Percentiles rank a stretch among this genome's conserved stretches.
phyloP scores from a whole-genome alignment of 2,888 invertebrate species.

The Lobophora halterata region DNA sequence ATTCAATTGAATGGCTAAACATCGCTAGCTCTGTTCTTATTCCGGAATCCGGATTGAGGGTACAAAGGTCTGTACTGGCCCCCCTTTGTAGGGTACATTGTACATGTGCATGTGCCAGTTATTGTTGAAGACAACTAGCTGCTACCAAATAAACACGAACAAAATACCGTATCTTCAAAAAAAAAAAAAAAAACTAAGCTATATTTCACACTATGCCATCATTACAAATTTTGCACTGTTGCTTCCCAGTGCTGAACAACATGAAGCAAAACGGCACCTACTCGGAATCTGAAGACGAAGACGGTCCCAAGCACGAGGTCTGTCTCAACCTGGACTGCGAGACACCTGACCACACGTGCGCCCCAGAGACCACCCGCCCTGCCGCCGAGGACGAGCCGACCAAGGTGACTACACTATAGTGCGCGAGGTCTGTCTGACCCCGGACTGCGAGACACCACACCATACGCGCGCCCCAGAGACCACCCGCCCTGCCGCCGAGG shows the following conservation, averaged over 20 bases:
- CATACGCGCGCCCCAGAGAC: background rate
- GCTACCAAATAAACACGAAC: too few relatives aligned
- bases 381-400: background rate
- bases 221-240: background rate
- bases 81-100: too few relatives aligned
- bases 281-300: slow-evolving; percentile 45
- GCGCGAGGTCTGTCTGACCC: slow-evolving; percentile 51
- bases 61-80: too few relatives aligned
- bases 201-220: too few relatives aligned
- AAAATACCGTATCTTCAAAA: too few relatives aligned
- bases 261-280: slow-evolving; percentile 45
- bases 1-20: too few relatives aligned
- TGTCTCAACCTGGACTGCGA: slow-evolving; percentile 62
- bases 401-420: background rate
- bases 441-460: slow-evolving; percentile 38
- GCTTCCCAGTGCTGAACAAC: slow-evolving; percentile 53
- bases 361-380: slow-evolving; percentile 2
- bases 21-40: too few relatives aligned
- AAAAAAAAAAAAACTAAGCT: too few relatives aligned
- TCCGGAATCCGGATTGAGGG: too few relatives aligned
- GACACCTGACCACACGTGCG: background rate
- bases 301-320: slow-evolving; percentile 50
- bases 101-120: too few relatives aligned
- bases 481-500: background rate
- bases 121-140: too few relatives aligned